Conservation (phyloP, 2,888 invertebrate genomes). For the Ophraella communa region DNA sequence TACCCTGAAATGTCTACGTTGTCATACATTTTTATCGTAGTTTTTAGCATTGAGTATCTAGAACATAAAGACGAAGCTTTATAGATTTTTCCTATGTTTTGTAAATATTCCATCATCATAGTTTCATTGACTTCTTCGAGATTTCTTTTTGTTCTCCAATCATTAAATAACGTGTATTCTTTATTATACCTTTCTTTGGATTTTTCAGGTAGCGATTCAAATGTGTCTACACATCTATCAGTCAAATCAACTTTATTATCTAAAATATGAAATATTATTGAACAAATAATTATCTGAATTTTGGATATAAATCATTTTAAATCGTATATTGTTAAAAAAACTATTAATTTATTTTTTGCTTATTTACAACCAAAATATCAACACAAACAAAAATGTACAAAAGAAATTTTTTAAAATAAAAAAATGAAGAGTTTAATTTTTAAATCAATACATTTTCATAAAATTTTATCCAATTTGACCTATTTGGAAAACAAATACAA, state of each 20-base stretch:
- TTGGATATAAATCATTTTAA: no score
- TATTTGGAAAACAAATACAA: no score
- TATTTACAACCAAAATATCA: no score
- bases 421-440: no score
- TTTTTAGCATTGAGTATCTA: conserved; percentile 18
- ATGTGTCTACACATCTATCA: neutral
- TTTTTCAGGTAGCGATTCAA: conserved; percentile 1
- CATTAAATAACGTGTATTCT: conserved; percentile 5
- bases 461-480: no score
- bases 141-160: conserved; percentile 17
- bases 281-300: no score
- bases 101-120: conserved; percentile 7
- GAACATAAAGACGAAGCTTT: conserved; percentile 14
- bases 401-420: no score
- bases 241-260: neutral
- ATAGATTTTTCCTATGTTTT: neutral
- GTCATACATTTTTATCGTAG: neutral
- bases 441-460: no score
- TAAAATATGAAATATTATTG: neutral
- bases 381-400: no score
- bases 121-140: conserved; percentile 4
- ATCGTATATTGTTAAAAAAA: no score
- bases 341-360: no score
- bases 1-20: conserved; percentile 14
- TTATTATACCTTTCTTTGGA: conserved; percentile 14